phyloP scores from a whole-genome alignment of 2,888 invertebrate genomes.

The Malachius bipustulatus region DNA sequence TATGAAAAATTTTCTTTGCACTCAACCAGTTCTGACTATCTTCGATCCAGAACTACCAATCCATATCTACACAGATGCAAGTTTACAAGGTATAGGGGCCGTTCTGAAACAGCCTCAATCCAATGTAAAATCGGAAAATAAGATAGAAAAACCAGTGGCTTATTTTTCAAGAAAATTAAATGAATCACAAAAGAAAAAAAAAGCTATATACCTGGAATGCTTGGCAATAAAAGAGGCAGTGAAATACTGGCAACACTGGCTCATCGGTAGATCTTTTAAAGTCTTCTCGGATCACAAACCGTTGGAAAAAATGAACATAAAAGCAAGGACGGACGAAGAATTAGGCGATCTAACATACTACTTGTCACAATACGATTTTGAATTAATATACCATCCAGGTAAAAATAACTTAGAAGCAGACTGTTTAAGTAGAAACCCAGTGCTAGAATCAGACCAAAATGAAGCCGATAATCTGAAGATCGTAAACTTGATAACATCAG shows the following conservation, averaged over 20 bases:
- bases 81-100: constrained; percentile 17
- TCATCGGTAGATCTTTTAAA: constrained; percentile 13
- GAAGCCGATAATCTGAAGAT: constrained; percentile 4
- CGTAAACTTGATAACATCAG: constrained; percentile 8
- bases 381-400: constrained; percentile 19
- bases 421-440: constrained; percentile 8
- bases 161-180: constrained; percentile 21
- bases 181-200: constrained; percentile 17
- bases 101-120: constrained; percentile 18
- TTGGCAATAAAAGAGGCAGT: constrained; percentile 16
- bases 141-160: constrained; percentile 16
- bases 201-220: constrained; percentile 21
- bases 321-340: constrained; percentile 22
- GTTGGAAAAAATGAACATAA: constrained; percentile 19
- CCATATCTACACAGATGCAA: constrained; percentile 17
- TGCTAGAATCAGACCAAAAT: constrained; percentile 6
- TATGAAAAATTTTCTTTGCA: constrained; percentile 8
- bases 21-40: constrained; percentile 12
- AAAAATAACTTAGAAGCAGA: constrained; percentile 8
- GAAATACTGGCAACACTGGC: constrained; percentile 16
- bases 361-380: constrained; percentile 21
- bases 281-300: constrained; percentile 16
- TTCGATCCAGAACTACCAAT: constrained; percentile 15
- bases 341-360: constrained; percentile 20
- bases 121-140: too few relatives aligned